Evolutionary conservation across 2,888 invertebrate species (phyloP).

Genomic region (Microplitis manilae): DNA sequence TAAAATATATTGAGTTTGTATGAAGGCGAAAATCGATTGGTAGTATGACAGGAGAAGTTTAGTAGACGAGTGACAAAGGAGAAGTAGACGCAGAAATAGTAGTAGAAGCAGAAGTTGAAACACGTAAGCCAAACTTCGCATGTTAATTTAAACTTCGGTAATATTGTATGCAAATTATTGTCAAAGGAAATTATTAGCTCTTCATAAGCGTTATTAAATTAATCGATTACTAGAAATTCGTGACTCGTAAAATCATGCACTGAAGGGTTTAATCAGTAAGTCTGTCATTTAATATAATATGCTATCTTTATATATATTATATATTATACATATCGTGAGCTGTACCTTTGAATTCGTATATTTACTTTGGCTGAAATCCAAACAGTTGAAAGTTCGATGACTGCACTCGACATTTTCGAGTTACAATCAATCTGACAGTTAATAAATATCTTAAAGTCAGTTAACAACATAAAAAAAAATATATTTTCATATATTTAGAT

Average conservation of each 20-base stretch:
- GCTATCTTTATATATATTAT: neutral
- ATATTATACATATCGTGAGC: neutral
- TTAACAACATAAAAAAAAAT: neutral
- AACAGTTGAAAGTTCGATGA: neutral
- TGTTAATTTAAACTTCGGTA: neutral
- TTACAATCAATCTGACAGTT: neutral
- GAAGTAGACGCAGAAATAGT: neutral
- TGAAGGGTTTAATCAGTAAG: conserved; percentile 14
- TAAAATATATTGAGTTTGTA: no score
- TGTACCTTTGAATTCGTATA: neutral
- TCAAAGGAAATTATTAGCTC: neutral
- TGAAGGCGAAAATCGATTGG: no score
- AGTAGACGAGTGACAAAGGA: neutral
- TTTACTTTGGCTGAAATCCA: neutral
- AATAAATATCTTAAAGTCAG: neutral
- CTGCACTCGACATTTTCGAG: neutral
- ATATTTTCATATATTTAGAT: neutral
- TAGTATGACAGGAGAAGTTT: neutral
- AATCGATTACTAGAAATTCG: conserved; percentile 1
- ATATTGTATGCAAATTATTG: conserved; percentile 14
- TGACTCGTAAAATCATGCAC: conserved; percentile 16
- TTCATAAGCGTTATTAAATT: conserved; percentile 3
- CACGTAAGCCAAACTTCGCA: neutral
- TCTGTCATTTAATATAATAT: neutral
- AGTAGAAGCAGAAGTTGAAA: neutral